Conservation (phyloP, 2,888 invertebrate genomes). For the Bursaphelenchus okinawaensis region DNA sequence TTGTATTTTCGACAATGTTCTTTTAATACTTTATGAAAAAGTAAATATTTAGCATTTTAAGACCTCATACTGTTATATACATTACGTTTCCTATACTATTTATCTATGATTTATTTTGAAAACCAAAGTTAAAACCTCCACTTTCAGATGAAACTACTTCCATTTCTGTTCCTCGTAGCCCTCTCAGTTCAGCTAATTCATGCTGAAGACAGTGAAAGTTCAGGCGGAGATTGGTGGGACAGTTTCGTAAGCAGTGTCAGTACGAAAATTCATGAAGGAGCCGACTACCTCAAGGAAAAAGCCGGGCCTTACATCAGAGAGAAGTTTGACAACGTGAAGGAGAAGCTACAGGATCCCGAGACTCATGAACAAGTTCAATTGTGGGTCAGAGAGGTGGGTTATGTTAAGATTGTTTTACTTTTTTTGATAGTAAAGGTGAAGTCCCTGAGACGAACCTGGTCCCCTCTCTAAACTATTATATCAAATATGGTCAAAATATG, state of each 20-base stretch:
- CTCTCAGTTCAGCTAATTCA: background rate
- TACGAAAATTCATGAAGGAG: conserved; percentile 14
- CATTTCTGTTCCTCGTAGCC: background rate
- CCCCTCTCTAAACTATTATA: too few species aligned
- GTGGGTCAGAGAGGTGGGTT: conserved; percentile 25
- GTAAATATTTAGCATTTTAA: background rate
- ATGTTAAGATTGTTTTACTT: conserved; percentile 3
- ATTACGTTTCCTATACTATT: too few species aligned
- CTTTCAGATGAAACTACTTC: background rate
- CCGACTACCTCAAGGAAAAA: conserved; percentile 26
- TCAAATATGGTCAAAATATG: background rate
- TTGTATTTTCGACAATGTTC: background rate
- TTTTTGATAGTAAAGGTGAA: too few species aligned
- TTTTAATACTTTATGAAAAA: background rate
- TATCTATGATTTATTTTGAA: too few species aligned
- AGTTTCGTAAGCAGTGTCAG: conserved; percentile 15
- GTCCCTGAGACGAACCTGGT: too few species aligned
- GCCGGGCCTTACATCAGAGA: conserved; percentile 25
- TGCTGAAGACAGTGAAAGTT: background rate
- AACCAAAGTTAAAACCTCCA: too few species aligned
- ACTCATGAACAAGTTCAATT: conserved; percentile 28
- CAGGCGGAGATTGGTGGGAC: conserved; percentile 21
- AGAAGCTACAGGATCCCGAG: conserved; percentile 27
- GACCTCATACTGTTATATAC: too few species aligned
- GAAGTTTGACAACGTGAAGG: conserved; percentile 26